Percentiles rank a stretch among this genome's conserved stretches.
Conservation (phyloP, 2,797 vertebrate species). For the Podargus strigoides region DNA sequence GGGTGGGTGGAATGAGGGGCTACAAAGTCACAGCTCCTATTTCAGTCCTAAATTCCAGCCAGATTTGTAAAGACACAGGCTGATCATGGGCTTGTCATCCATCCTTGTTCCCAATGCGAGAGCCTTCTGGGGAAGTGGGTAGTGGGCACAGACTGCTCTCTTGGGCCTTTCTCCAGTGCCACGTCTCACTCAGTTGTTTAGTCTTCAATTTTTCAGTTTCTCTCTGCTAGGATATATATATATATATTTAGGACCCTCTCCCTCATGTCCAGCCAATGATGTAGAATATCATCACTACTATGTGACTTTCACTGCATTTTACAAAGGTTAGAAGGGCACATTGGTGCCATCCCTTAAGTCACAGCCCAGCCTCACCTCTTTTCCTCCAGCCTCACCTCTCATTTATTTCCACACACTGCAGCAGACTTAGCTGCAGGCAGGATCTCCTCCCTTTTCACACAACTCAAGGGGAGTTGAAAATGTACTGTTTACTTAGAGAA, state of each 20-base stretch:
- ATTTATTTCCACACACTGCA: background rate
- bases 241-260: background rate
- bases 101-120: background rate
- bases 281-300: background rate
- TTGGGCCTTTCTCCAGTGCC: background rate
- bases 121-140: background rate
- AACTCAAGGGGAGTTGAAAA: background rate
- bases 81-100: accelerated
- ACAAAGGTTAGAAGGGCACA: background rate
- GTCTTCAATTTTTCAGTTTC: background rate
- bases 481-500: background rate
- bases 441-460: background rate
- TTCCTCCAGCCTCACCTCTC: background rate
- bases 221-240: background rate
- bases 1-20: background rate
- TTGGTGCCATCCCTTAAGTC: background rate
- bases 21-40: background rate
- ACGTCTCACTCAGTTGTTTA: background rate
- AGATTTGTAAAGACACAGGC: background rate
- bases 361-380: background rate
- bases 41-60: background rate
- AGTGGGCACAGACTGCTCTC: background rate
- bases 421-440: background rate
- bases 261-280: background rate
- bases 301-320: background rate